Base-by-base conservation (phyloP, 2,113 vertebrate species). In the Calypte anna region DNA sequence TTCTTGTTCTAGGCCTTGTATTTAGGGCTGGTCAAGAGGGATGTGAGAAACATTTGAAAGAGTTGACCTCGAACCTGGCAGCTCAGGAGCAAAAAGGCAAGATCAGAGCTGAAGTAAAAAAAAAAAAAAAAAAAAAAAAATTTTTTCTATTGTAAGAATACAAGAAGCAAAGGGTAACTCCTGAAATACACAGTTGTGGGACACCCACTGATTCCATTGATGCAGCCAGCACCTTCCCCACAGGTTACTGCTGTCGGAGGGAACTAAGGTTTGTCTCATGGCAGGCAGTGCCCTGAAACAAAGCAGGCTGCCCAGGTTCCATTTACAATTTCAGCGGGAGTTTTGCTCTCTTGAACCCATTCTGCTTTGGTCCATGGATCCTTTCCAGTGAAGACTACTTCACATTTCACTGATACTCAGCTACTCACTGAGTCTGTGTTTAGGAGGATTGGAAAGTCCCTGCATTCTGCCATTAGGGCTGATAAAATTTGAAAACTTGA, bases 1-100 rank as follows among this genome's bases (percentile, higher is more conserved):
- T 36, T 93, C 84, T 70, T 76, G n/a, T 93, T 91, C 74, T 73
- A 89, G 80, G 91, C 38, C 30, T 69, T 79, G 31, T 86, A 59
- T 80, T 90, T 87, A 67, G 51, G 21, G 44, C 40, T 93, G 87
- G 70, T 94, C 73, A 92, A 90, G 77, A 77, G 43, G 28, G 53
- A 38, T 68, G 64, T 74, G 63, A 89, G 68, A 86, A 90, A 79
- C 18, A 31, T 92, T 61, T 82, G 74, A 91, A 91, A 68, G 53
- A 64, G 18, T 19, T 76, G 66, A 82, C 54, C 43, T 81, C 13
- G n/a, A 73, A 55, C 31, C 28, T 33, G n/a, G 46, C 6, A 46
- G 38, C 38, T 89, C 46, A 63, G 55, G 7, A 94, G 30, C 33
- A 83, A 64, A 78, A 70, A 57, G 55, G 19, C 73, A 84, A 73